phyloP scores from a whole-genome alignment of 2,113 vertebrate genomes.

The Planiliza haematocheilus region DNA sequence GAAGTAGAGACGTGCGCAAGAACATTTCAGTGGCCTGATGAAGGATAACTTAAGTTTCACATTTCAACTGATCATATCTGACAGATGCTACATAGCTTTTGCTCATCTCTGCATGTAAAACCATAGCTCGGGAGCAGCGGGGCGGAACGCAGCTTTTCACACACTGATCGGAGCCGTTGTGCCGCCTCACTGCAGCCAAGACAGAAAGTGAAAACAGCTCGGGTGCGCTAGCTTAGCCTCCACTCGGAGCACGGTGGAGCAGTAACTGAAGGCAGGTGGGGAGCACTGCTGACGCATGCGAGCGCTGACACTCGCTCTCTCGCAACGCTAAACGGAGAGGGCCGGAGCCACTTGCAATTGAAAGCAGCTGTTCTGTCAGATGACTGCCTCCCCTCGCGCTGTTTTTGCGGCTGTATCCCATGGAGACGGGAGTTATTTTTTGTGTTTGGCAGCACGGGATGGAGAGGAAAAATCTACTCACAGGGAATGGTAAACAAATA shows the following conservation, averaged over 20 bases:
- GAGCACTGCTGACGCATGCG: slow-evolving; percentile 71
- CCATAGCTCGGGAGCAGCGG: slow-evolving; percentile 27
- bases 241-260: slow-evolving; percentile 61
- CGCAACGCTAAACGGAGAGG: slow-evolving; percentile 44
- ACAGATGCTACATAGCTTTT: neutral
- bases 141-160: slow-evolving; percentile 28
- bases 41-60: neutral
- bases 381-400: slow-evolving; percentile 70
- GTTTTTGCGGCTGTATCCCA: slow-evolving; percentile 82
- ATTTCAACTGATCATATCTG: slow-evolving; percentile 28
- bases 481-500: slow-evolving; percentile 78
- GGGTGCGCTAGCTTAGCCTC: slow-evolving; percentile 57
- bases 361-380: slow-evolving; percentile 84
- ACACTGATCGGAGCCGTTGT: slow-evolving; percentile 21
- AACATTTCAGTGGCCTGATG: neutral
- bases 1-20: neutral
- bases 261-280: slow-evolving; percentile 75
- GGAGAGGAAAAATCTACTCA: slow-evolving; percentile 84
- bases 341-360: slow-evolving; percentile 76
- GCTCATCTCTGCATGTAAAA: slow-evolving; percentile 26
- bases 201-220: slow-evolving; percentile 45
- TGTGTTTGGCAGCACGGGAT: slow-evolving; percentile 76
- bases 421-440: slow-evolving; percentile 79
- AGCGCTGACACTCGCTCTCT: slow-evolving; percentile 39
- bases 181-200: slow-evolving; percentile 34